These are phyloP conservation scores for Rhinoraja longicauda DNA, from an alignment of 2,797 vertebrate genomes.

Conservation along the genomic window DNA sequence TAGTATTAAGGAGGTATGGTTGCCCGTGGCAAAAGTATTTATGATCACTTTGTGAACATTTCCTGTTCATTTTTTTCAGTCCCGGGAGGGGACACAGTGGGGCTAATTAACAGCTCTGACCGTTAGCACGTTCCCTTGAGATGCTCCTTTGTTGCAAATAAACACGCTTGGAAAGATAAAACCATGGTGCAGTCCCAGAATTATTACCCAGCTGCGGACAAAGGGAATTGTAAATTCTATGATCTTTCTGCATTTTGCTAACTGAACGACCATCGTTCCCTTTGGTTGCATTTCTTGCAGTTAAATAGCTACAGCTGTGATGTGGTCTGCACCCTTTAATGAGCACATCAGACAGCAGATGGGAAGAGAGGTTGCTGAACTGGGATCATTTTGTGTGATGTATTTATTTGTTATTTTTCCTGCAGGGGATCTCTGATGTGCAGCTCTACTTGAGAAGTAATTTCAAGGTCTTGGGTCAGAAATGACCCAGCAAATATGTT, in stretches of 20 bases:
- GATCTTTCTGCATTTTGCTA: conserved; percentile 12
- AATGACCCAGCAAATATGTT: conserved; percentile 23
- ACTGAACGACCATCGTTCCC: conserved; percentile 22
- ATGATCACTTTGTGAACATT: conserved; percentile 1
- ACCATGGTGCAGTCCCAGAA: background rate
- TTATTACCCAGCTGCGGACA: conserved; percentile 28
- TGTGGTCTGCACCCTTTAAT: conserved; percentile 4
- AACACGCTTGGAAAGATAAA: background rate
- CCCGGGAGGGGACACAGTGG: background rate
- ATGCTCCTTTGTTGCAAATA: background rate
- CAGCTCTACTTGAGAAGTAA: background rate
- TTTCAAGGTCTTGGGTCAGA: conserved; percentile 11
- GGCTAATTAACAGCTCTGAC: conserved; percentile 18
- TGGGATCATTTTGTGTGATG: conserved; percentile 28
- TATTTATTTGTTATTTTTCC: conserved; percentile 29
- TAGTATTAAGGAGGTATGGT: background rate
- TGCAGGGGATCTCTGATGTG: background rate
- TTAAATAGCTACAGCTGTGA: conserved; percentile 34
- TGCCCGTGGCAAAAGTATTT: background rate
- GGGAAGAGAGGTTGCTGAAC: background rate
- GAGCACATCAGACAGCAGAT: conserved; percentile 30
- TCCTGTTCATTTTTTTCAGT: background rate
- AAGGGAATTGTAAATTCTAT: conserved; percentile 11
- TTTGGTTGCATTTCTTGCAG: conserved; percentile 30
- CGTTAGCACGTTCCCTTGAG: background rate